A percentile compares a stretch with the other conserved stretches of the same genome.
These are phyloP conservation scores for Ascidia mentula DNA, from an alignment of 23 tunicate species.

Conservation along the genomic window DNA sequence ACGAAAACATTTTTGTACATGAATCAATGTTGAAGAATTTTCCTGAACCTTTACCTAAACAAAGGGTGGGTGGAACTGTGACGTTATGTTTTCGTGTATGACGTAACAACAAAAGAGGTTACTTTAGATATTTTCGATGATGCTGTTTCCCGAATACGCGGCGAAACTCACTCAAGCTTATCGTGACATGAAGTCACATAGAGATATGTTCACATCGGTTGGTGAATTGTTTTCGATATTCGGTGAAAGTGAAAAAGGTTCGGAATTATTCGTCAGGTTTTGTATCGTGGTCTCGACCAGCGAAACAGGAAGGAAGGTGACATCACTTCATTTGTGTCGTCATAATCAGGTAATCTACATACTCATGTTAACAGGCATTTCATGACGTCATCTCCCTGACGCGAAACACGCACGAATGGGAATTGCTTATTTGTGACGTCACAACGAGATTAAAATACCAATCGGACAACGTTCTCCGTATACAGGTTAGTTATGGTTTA, in stretches of 20 bases:
- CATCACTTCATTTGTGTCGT: too few relatives aligned
- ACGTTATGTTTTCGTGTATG: background rate
- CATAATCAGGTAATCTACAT: too few relatives aligned
- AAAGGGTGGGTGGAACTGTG: conserved; percentile 14
- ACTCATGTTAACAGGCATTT: too few relatives aligned
- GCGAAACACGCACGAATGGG: conserved; percentile 49
- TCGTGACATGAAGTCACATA: conserved; percentile 44
- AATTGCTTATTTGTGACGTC: conserved; percentile 53
- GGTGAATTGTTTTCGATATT: conserved; percentile 54
- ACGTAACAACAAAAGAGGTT: background rate
- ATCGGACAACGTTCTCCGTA: conserved; percentile 68
- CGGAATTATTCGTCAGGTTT: conserved; percentile 33
- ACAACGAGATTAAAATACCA: conserved; percentile 63
- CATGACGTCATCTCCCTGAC: conserved; percentile 41
- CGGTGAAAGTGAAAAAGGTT: conserved; percentile 42
- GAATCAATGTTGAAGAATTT: too few relatives aligned
- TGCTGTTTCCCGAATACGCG: conserved; percentile 73
- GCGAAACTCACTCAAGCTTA: conserved; percentile 52
- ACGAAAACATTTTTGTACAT: too few relatives aligned
- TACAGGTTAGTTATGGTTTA: conserved; percentile 35
- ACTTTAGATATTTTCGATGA: conserved; percentile 52
- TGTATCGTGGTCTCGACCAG: conserved; percentile 21
- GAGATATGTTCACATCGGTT: conserved; percentile 45
- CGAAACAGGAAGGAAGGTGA: conserved; percentile 45
- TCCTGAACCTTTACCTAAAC: conserved; percentile 69